Evolutionary conservation across 2,797 vertebrate genomes (phyloP).

Genomic region (Acanthurus lineatus): DNA sequence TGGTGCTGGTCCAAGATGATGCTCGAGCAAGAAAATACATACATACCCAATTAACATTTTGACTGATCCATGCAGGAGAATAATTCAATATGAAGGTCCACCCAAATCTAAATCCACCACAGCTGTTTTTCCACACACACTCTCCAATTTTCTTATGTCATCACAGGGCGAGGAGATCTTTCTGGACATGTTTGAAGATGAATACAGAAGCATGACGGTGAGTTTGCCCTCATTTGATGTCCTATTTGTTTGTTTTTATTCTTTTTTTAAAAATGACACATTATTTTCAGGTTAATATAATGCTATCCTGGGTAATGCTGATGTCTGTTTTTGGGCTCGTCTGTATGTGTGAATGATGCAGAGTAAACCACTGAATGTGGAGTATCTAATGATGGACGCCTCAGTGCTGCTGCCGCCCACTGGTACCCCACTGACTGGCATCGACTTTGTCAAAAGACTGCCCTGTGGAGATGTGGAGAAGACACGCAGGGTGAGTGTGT

Average conservation of each 20-base stretch:
- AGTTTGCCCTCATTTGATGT: slow-evolving; percentile 45
- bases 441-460: slow-evolving; percentile 97
- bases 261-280: neutral
- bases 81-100: neutral
- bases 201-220: slow-evolving; percentile 98
- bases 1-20: neutral
- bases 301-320: too few species aligned
- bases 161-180: slow-evolving; percentile 98
- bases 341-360: slow-evolving; percentile 65
- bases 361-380: slow-evolving; percentile 99
- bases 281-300: neutral
- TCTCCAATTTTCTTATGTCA: neutral
- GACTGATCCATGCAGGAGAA: neutral
- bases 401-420: slow-evolving; percentile 97
- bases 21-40: neutral
- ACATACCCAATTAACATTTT: too few species aligned
- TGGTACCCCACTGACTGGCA: slow-evolving; percentile 96
- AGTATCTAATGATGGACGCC: slow-evolving; percentile 99
- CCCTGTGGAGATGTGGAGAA: slow-evolving; percentile 97
- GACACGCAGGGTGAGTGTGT: slow-evolving; percentile 90
- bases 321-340: neutral
- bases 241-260: neutral
- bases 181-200: slow-evolving; percentile 99
- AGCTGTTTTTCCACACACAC: neutral
- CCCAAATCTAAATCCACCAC: too few species aligned